phyloP scores from a whole-genome alignment of 2,888 invertebrate genomes.

The Ischnus inquisitorius region DNA sequence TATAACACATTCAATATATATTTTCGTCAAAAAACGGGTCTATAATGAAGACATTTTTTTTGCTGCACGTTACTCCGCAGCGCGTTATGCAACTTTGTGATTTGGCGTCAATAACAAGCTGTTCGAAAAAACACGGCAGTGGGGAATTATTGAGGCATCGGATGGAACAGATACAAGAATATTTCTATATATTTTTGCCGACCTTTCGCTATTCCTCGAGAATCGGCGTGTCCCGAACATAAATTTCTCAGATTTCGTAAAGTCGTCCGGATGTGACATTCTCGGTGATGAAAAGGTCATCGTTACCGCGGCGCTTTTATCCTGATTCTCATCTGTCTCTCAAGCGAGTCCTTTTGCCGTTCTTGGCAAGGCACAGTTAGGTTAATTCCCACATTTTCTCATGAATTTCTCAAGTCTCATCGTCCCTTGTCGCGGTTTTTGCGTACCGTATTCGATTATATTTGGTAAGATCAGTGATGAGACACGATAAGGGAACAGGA shows the following conservation, averaged over 20 bases:
- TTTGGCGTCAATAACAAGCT: background rate
- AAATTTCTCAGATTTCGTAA: background rate
- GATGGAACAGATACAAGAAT: background rate
- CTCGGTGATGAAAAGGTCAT: background rate
- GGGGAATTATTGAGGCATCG: background rate
- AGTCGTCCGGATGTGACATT: background rate
- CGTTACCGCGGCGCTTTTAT: slow-evolving; percentile 1
- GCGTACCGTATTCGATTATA: slow-evolving; percentile 38
- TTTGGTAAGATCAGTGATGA: background rate
- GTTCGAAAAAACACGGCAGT: background rate
- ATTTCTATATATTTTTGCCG: background rate
- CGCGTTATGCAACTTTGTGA: background rate
- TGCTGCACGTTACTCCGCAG: background rate
- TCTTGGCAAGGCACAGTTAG: background rate
- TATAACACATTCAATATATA: no score
- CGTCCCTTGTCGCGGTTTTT: background rate
- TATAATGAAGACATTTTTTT: background rate
- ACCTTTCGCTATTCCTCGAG: background rate
- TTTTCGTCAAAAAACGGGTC: background rate
- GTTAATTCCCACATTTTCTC: background rate
- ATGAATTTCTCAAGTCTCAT: slow-evolving; percentile 39
- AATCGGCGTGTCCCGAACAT: background rate
- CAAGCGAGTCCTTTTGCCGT: background rate
- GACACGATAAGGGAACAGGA: background rate
- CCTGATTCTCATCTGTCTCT: background rate